Evolutionary conservation across 2,888 invertebrate genomes (phyloP).

Genomic region (Tetragnatha montana): DNA sequence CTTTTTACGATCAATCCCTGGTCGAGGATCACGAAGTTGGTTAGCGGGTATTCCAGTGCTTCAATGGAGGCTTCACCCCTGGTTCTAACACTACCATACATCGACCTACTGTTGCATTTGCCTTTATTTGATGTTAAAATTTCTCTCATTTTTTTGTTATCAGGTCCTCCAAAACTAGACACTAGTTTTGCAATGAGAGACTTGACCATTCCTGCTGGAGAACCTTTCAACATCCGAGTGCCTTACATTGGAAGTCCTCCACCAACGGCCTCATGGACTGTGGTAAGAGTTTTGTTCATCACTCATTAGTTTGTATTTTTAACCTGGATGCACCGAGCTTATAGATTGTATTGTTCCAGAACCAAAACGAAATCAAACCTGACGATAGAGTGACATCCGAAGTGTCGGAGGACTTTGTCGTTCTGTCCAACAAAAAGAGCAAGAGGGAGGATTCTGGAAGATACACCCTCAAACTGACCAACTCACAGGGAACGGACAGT

Average conservation of each 20-base stretch:
- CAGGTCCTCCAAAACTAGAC: slow-evolving; percentile 90
- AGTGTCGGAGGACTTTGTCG: slow-evolving; percentile 86
- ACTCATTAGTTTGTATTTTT: neutral
- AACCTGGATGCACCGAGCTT: neutral
- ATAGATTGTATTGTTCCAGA: slow-evolving; percentile 75
- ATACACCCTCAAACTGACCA: slow-evolving; percentile 92
- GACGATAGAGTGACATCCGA: slow-evolving; percentile 91
- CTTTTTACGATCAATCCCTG: too few relatives aligned
- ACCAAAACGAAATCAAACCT: slow-evolving; percentile 87
- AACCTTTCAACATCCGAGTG: slow-evolving; percentile 96
- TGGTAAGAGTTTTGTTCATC: slow-evolving; percentile 75
- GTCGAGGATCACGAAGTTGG: too few relatives aligned
- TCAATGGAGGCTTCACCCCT: neutral
- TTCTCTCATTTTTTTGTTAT: neutral
- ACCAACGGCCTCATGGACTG: slow-evolving; percentile 91
- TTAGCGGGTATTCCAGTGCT: neutral
- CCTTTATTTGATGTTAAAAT: neutral
- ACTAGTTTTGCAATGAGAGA: slow-evolving; percentile 94
- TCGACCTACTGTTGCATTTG: neutral
- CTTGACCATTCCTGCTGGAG: slow-evolving; percentile 95
- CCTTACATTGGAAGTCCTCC: slow-evolving; percentile 94
- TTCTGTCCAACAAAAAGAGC: slow-evolving; percentile 89
- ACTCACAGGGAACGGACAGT: slow-evolving; percentile 93
- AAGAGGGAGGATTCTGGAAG: slow-evolving; percentile 94
- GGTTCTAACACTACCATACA: neutral